Evolutionary conservation across 2,888 invertebrate genomes (phyloP), one percentile per base, ranked within the genome.

Genomic region (Seladonia tumulorum): DNA sequence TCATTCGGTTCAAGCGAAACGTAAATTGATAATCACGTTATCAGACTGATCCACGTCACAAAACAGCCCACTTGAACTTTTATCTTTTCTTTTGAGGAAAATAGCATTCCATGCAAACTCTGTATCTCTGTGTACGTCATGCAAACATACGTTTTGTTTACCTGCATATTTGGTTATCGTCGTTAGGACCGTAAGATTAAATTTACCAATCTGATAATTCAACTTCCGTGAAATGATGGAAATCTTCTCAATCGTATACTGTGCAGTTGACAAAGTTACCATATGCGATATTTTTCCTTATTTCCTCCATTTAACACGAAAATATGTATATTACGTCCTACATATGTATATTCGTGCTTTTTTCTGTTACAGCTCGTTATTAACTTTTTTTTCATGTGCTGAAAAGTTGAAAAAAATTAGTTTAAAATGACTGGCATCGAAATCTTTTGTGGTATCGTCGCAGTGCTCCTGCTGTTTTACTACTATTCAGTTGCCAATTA

Each of bases 401-500:
- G 45, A 16, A 5, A 22, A 72, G 12, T 72, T 29, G 29, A 72
- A 25, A 18, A 49, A 18, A 39, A 18, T 49, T n/a, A 16, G 2
- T 71, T 4, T 14, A 71, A 71, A 14, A 71, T 71, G 71, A 45
- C 45, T 25, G 45, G 16, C 42, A n/a, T 71, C 14, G 71, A 71
- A 45, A 71, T 45, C 14, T 71, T 71, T 12, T 71, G 71, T 16
- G 71, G 71, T 95, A 95, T 96, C 95, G 95, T 73, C 29, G 76
- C 29, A 49, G 3, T 86, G 35, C 22, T 90, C 63, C 10, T 89
- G 0, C 71, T 75, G 7, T 14, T 89, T 25, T 79, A 91, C 91
- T 73, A 80, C 91, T 81, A 95, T 92, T 88, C 60, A 81, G 91
- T 88, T 18, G 94, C 93, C 90, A 94, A 93, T 47, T 94, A 92